These are phyloP conservation scores for Seriola aureovittata DNA, from an alignment of 2,113 vertebrate genomes.

Conservation along the genomic window DNA sequence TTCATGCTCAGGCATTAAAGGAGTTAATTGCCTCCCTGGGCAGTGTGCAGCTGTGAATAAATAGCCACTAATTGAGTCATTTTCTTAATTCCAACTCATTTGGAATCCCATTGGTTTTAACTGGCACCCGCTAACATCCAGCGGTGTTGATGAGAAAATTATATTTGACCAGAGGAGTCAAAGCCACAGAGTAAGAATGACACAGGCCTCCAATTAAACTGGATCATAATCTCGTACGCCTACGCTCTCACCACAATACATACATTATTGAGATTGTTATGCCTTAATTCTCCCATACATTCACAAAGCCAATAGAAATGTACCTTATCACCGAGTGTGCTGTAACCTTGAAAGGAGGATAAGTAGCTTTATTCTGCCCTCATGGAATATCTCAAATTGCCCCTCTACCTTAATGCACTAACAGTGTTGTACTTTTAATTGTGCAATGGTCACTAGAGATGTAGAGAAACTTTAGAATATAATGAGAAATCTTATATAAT, in stretches of 20 bases:
- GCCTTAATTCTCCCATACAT: conserved; percentile 45
- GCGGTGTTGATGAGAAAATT: conserved; percentile 70
- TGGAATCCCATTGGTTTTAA: conserved; percentile 56
- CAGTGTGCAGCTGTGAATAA: conserved; percentile 71
- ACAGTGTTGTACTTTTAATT: conserved; percentile 50
- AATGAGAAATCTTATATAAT: conserved; percentile 26
- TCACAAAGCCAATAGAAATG: conserved; percentile 54
- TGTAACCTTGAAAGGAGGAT: conserved; percentile 62
- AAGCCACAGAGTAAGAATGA: conserved; percentile 58
- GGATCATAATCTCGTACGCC: conserved; percentile 66
- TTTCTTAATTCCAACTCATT: conserved; percentile 70
- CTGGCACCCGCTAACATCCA: conserved; percentile 47
- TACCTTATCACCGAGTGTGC: conserved; percentile 49
- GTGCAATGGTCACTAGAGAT: background rate
- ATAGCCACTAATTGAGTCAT: conserved; percentile 69
- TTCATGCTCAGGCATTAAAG: conserved; percentile 42
- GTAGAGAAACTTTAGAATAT: conserved; percentile 25
- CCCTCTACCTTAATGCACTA: conserved; percentile 13
- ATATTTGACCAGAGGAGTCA: conserved; percentile 70
- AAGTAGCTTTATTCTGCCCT: conserved; percentile 43
- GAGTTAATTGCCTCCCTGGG: conserved; percentile 64
- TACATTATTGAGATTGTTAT: conserved; percentile 73
- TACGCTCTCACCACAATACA: conserved; percentile 55
- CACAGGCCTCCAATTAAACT: conserved; percentile 71
- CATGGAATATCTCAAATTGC: conserved; percentile 38